A percentile compares a stretch with the other conserved stretches of the same genome.
These are phyloP conservation scores for Temnothorax unifasciatus DNA, from an alignment of 2,888 invertebrate species.

Conservation along the genomic window DNA sequence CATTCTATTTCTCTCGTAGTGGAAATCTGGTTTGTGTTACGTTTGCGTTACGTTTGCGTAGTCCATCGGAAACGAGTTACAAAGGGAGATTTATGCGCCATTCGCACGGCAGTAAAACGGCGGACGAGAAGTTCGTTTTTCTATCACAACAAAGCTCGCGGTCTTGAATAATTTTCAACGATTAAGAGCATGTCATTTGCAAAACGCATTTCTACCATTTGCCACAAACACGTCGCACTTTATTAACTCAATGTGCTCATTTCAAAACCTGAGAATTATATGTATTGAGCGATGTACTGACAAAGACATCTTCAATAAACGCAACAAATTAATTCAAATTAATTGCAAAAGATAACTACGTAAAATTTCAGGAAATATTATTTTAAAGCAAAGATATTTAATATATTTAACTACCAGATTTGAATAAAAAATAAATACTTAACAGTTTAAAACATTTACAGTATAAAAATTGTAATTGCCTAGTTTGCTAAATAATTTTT, in stretches of 20 bases:
- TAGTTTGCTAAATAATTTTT: not conserved
- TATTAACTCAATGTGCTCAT: constrained; percentile 14
- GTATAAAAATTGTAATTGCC: not conserved
- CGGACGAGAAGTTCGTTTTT: constrained; percentile 37
- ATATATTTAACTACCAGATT: not conserved
- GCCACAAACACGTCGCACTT: not conserved
- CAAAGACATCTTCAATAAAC: not conserved
- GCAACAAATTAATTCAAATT: constrained; percentile 21
- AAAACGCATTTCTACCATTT: not conserved
- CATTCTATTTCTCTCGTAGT: constrained; percentile 1
- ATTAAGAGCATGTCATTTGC: constrained; percentile 23
- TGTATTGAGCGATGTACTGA: not conserved
- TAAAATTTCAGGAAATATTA: not conserved
- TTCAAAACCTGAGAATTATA: not conserved
- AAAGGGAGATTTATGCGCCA: constrained; percentile 58
- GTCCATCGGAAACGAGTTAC: constrained; percentile 51
- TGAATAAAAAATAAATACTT: not conserved
- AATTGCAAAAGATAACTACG: not conserved
- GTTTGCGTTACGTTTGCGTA: constrained; percentile 22
- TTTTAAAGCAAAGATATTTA: not conserved
- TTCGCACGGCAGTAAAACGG: constrained; percentile 61
- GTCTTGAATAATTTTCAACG: constrained; percentile 37
- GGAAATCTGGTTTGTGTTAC: constrained; percentile 5
- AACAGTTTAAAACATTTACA: not conserved
- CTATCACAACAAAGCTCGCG: constrained; percentile 26